Evolutionary conservation across 2,797 vertebrate genomes (phyloP).

Genomic region (Parotocinclus haroldoi): DNA sequence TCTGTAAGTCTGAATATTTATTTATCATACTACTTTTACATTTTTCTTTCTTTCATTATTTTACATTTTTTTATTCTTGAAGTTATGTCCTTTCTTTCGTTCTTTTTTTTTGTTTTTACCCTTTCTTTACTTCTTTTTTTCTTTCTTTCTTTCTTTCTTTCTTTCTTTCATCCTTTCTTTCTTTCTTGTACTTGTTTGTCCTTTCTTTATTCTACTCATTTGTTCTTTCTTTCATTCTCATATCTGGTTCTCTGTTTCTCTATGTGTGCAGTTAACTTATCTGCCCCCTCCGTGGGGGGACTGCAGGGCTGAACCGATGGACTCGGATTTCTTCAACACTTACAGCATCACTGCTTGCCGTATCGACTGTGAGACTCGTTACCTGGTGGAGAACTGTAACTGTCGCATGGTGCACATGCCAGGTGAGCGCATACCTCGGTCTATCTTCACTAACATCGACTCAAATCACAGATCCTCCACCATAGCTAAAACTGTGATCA

Average conservation of each 20-base stretch:
- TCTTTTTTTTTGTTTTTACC: background rate
- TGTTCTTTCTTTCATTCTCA: too few species aligned
- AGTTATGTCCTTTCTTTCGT: background rate
- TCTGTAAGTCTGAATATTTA: too few species aligned
- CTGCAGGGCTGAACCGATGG: constrained; percentile 86
- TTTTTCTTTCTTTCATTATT: too few species aligned
- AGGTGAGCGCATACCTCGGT: constrained; percentile 66
- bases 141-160: constrained; percentile 11
- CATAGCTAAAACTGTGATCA: too few species aligned
- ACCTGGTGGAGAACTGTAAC: constrained; percentile 99
- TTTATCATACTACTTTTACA: too few species aligned
- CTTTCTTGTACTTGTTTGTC: background rate
- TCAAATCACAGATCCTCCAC: too few species aligned
- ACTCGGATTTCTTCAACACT: constrained; percentile 91
- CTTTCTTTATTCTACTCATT: too few species aligned
- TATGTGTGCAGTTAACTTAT: constrained; percentile 82
- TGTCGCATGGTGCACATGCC: constrained; percentile 99
- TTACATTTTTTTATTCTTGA: background rate
- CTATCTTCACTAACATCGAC: too few species aligned
- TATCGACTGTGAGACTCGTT: constrained; percentile 96
- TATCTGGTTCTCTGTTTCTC: background rate
- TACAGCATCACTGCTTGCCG: constrained; percentile 97
- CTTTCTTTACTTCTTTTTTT: background rate
- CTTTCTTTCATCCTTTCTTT: constrained; percentile 7
- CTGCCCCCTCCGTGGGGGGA: constrained; percentile 95